Evolutionary conservation across 2,888 invertebrate genomes (phyloP).

Genomic region (Eucriotettix oculatus): DNA sequence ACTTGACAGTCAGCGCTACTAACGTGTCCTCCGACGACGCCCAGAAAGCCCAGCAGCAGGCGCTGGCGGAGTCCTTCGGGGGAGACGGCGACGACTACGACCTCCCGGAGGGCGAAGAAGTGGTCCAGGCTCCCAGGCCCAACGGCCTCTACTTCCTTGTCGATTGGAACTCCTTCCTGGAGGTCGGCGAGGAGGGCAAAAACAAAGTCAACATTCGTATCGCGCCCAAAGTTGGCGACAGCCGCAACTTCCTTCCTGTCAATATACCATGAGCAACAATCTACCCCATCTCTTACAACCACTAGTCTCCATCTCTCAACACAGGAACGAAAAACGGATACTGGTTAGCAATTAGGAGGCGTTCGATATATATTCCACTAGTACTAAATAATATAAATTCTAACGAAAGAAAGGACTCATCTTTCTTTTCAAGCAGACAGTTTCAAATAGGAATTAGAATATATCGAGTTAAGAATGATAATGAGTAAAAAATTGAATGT

Average conservation of each 20-base stretch:
- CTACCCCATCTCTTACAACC: neutral
- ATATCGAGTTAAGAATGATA: too few relatives aligned
- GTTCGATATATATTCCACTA: too few relatives aligned
- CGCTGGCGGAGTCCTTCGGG: neutral
- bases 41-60: neutral
- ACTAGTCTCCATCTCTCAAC: neutral
- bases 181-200: slow-evolving; percentile 53
- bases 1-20: slow-evolving; percentile 4
- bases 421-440: too few relatives aligned
- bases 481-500: too few relatives aligned
- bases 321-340: too few relatives aligned
- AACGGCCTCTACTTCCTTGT: slow-evolving; percentile 72
- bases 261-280: slow-evolving; percentile 38
- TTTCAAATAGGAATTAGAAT: too few relatives aligned
- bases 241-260: slow-evolving; percentile 57
- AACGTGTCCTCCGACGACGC: slow-evolving; percentile 6
- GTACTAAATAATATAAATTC: too few relatives aligned
- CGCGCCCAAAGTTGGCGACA: slow-evolving; percentile 65
- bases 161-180: slow-evolving; percentile 74
- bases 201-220: slow-evolving; percentile 56
- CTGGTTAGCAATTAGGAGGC: too few relatives aligned
- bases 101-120: neutral
- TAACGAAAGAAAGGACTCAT: too few relatives aligned
- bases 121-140: slow-evolving; percentile 35
- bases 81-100: neutral